These are phyloP conservation scores for Sorex fumeus DNA, from an alignment of 2,113 vertebrate species.

Conservation along the genomic window DNA sequence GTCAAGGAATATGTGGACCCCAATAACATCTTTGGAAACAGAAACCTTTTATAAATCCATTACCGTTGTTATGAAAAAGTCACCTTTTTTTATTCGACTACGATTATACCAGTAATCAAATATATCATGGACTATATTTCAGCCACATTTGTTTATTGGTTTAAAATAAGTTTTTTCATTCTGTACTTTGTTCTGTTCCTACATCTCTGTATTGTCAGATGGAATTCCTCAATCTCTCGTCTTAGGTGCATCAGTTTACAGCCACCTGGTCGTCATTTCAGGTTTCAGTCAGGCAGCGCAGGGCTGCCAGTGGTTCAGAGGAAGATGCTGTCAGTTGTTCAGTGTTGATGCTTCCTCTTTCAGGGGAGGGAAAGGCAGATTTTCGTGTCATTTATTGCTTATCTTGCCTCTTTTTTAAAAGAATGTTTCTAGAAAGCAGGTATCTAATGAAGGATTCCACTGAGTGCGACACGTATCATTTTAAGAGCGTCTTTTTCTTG, in stretches of 20 bases:
- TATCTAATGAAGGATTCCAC: constrained; percentile 76
- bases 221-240: constrained; percentile 77
- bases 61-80: constrained; percentile 82
- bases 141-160: constrained; percentile 79
- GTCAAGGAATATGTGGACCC: constrained; percentile 99
- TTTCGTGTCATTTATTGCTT: constrained; percentile 83
- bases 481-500: background rate
- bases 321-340: constrained; percentile 84
- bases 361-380: constrained; percentile 85
- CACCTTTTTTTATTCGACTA: constrained; percentile 83
- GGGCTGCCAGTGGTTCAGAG: constrained; percentile 78
- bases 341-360: constrained; percentile 80
- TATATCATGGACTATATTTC: constrained; percentile 88
- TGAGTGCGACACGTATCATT: constrained; percentile 69
- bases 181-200: constrained; percentile 79
- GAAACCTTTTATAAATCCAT: constrained; percentile 96
- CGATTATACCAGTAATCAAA: constrained; percentile 90
- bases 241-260: constrained; percentile 74
- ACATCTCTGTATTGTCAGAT: constrained; percentile 83
- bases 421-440: constrained; percentile 81
- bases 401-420: constrained; percentile 76
- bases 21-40: constrained; percentile 98
- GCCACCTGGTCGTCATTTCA: constrained; percentile 81
- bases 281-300: constrained; percentile 79
- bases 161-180: constrained; percentile 84